Base-by-base conservation (phyloP, 2,113 vertebrate species). In the Corythornis vintsioides region DNA sequence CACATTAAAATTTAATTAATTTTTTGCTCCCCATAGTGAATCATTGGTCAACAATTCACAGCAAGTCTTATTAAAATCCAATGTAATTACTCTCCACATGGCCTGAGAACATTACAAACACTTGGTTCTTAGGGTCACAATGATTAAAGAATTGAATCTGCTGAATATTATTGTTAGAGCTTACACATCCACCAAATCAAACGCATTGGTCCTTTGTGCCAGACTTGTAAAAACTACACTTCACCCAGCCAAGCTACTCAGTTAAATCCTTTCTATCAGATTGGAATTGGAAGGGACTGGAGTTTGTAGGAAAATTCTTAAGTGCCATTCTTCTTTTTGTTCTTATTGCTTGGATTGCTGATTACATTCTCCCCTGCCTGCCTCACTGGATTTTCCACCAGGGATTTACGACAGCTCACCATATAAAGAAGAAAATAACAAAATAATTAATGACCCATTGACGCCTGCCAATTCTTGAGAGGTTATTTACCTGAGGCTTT, bases 371-470 rank as follows among this genome's bases (percentile, higher is more conserved):
- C 64, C 88, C 65, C 63, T 91, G 86, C 53, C 74, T 94, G 66
- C 93, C 88, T 93, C 42, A 43, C 65, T 60, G 78, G 86, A 90
- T 97, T 94, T 86, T 89, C 93, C 66, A 88, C 19, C 35, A 92
- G 93, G 90, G 82, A 93, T 94, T 89, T 96, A 93, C 64, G 14
- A 84, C 75, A 88, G 40, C 55, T 95, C 83, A 73, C 89, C 26
- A 31, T 86, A 94, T 50, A 88, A 94, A 93, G 94, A 83, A 82
- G 86, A 79, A 93, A 95, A 89, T 73, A 89, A 89, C 74, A 93
- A 96, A 97, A 94, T 97, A 97, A 97, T 93, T 97, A 97, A 97
- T 93, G 81, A 96, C 89, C 86, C 73, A 91, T 83, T 90, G 87
- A 92, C 0, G 60, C 19, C 83, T 95, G 95, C 96, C 96, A 93